Conservation (phyloP, 2,888 invertebrate genomes). For the Serrognathus titanus region DNA sequence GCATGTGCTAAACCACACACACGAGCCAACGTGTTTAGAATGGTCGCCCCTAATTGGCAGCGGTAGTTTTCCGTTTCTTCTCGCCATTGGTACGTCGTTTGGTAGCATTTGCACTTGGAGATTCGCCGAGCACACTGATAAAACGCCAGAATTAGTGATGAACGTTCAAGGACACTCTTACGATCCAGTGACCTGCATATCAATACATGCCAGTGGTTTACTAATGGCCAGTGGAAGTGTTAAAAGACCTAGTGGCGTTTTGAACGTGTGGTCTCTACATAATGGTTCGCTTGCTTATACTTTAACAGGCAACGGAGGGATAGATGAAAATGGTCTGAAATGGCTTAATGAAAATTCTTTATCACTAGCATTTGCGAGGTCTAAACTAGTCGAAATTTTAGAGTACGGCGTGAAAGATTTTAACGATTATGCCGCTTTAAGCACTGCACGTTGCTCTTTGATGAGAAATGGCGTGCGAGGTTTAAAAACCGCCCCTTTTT, state of each 20-base stretch:
- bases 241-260: slow-evolving; percentile 51
- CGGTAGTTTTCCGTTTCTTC: slow-evolving; percentile 39
- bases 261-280: slow-evolving; percentile 61
- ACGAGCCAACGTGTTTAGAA: slow-evolving; percentile 49
- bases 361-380: slow-evolving; percentile 54
- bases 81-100: slow-evolving; percentile 54
- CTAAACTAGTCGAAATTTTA: slow-evolving; percentile 53
- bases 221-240: slow-evolving; percentile 55
- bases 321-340: slow-evolving; percentile 48
- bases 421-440: slow-evolving; percentile 49
- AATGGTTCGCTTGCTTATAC: slow-evolving; percentile 58
- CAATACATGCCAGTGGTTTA: slow-evolving; percentile 52
- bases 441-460: slow-evolving; percentile 52
- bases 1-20: slow-evolving; percentile 48
- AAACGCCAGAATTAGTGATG: slow-evolving; percentile 42
- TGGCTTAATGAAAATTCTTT: slow-evolving; percentile 54
- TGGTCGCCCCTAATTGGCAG: slow-evolving; percentile 56
- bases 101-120: slow-evolving; percentile 54
- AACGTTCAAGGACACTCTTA: slow-evolving; percentile 55
- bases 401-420: slow-evolving; percentile 49
- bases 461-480: slow-evolving; percentile 53
- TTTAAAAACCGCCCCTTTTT: slow-evolving; percentile 54
- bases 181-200: slow-evolving; percentile 52
- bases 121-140: slow-evolving; percentile 37
- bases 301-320: slow-evolving; percentile 52